A percentile compares a stretch with the other conserved stretches of the same genome.
Conservation (phyloP, 2,888 invertebrate species). For the Heliconius ethilla region DNA sequence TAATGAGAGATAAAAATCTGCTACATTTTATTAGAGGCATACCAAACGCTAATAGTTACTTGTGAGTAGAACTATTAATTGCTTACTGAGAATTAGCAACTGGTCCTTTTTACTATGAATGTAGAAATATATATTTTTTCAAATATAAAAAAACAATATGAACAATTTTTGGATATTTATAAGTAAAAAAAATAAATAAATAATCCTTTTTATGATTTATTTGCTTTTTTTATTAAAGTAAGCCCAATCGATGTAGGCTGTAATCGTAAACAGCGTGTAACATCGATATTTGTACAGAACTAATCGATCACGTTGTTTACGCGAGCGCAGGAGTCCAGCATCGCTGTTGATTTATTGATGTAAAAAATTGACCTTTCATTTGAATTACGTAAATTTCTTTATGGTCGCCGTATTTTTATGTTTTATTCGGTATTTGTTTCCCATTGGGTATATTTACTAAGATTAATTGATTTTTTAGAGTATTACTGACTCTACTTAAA, state of each 20-base stretch:
- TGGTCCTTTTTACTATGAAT: background rate
- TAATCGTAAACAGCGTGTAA: slow-evolving; percentile 36
- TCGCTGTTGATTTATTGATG: slow-evolving; percentile 43
- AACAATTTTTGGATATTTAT: too few relatives aligned
- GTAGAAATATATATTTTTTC: background rate
- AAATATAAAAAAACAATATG: background rate
- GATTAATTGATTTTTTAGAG: slow-evolving; percentile 2
- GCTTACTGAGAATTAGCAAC: background rate
- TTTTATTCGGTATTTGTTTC: background rate
- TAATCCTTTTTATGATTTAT: background rate
- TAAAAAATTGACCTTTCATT: slow-evolving; percentile 44
- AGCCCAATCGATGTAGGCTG: slow-evolving; percentile 24
- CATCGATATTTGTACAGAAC: slow-evolving; percentile 30
- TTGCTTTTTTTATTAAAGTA: slow-evolving; percentile 15
- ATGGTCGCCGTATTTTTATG: slow-evolving; percentile 29
- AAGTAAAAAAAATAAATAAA: background rate
- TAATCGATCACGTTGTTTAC: slow-evolving; percentile 44
- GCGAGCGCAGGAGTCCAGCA: slow-evolving; percentile 40
- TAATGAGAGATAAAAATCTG: slow-evolving; percentile 20
- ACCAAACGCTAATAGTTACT: background rate
- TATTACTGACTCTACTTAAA: background rate
- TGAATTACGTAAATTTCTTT: slow-evolving; percentile 43
- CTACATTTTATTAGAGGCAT: slow-evolving; percentile 3
- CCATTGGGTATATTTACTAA: background rate
- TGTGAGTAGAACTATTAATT: slow-evolving; percentile 9